Evolutionary conservation across 2,888 invertebrate species (phyloP), one percentile per base, ranked within the genome.

Genomic region (Tenthredo scrophulariae): DNA sequence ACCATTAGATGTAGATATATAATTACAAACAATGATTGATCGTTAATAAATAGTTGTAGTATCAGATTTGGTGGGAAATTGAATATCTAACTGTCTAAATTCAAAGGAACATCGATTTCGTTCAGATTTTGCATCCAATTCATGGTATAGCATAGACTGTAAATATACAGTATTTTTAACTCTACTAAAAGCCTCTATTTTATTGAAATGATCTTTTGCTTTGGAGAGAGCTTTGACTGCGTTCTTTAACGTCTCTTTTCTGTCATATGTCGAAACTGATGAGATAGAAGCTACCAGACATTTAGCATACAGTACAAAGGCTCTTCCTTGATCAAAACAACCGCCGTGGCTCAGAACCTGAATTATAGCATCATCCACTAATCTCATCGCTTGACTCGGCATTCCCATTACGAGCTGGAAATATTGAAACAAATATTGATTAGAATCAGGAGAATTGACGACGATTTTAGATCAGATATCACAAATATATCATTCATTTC

Each of bases 41-140:
- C 15, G 18, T 89, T 84, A 92, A 86, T 91, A 93, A 80, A 91
- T 87, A 85, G 89, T 89, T 75, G 90, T 94, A 88, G 94, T 94
- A 84, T 94, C 94, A 86, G 94, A 94, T 92, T 96, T 95, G 79
- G 95, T 94, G 22, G 95, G 95, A 92, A 96, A 96, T 90, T 97
- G 97, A 88, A 96, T 95, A 92, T 97, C 97, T 82, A 98, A 94
- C 88, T 96, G 96, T 86, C 96, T 95, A 91, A 97, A 98, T 93
- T 97, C 96, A 91, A 96, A 96, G 0, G 98, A 96, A 91, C 96
- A 97, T 89, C 96, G 96, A 93, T 98, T 98, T 86, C 98, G 95
- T 88, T 97, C 96, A 0, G 95, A 94, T 18, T 94, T 94, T 90
- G 96, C 95, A 1, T 96, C 96, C 2, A 98, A 94, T 87, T 96